Conservation (phyloP, 1,140 invertebrate genomes). For the Arion vulgaris region DNA sequence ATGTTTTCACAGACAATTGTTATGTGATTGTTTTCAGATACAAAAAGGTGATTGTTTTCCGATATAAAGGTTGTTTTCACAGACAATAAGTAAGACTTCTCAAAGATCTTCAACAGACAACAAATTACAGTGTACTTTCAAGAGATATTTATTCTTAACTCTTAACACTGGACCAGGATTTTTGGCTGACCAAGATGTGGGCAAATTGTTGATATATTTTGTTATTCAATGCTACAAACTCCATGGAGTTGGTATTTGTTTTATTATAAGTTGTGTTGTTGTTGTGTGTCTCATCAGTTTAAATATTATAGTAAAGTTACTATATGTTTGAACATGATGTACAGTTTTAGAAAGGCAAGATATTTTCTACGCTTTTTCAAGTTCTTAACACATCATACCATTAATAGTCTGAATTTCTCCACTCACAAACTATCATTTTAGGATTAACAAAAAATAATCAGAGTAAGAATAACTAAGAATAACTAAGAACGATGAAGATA, state of each 20-base stretch:
- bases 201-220: background rate
- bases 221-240: background rate
- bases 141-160: background rate
- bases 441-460: too few relatives aligned
- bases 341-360: too few relatives aligned
- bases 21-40: too few relatives aligned
- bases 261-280: background rate
- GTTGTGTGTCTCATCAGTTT: background rate
- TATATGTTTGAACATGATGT: background rate
- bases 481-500: too few relatives aligned
- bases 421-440: too few relatives aligned
- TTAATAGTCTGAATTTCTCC: too few relatives aligned
- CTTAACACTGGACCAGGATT: background rate
- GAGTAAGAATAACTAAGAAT: too few relatives aligned
- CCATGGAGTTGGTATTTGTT: background rate
- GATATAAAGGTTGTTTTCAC: too few relatives aligned
- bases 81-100: background rate
- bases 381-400: too few relatives aligned
- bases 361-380: too few relatives aligned
- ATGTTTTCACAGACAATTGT: too few relatives aligned
- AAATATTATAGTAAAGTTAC: background rate
- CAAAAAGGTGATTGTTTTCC: too few relatives aligned
- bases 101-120: background rate
- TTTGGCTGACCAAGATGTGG: background rate
- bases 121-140: background rate